Evolutionary conservation across 2,113 vertebrate genomes (phyloP).

Genomic region (Menidia beryllina): DNA sequence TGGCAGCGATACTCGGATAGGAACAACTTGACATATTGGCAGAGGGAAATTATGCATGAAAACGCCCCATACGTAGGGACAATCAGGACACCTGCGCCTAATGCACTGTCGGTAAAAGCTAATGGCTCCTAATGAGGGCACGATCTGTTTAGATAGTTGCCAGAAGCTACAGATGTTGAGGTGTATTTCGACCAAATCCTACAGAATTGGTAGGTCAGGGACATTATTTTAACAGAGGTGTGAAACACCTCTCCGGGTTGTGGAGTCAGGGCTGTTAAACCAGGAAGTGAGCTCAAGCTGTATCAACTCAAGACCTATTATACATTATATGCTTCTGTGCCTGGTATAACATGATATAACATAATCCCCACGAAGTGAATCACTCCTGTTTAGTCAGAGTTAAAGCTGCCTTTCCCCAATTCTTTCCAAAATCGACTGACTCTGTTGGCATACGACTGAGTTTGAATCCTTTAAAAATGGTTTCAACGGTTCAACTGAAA

Average conservation of each 20-base stretch:
- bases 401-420: no score
- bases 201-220: no score
- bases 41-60: conserved; percentile 35
- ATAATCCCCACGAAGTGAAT: no score
- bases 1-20: conserved; percentile 1
- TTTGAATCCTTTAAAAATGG: no score
- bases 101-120: conserved; percentile 23
- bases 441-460: no score
- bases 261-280: not conserved
- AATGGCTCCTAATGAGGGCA: conserved; percentile 37
- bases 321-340: not conserved
- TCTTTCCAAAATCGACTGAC: no score
- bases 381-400: no score
- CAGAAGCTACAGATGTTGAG: not conserved
- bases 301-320: not conserved
- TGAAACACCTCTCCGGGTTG: not conserved
- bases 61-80: conserved; percentile 24
- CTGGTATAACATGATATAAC: no score
- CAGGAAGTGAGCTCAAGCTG: not conserved
- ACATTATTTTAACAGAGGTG: not conserved
- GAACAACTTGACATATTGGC: conserved; percentile 21
- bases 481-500: no score
- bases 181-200: not conserved
- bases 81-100: conserved; percentile 30
- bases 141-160: conserved; percentile 4